These are phyloP conservation scores for Drosophila limbata DNA, from an alignment of 2,888 invertebrate species.

Conservation along the genomic window DNA sequence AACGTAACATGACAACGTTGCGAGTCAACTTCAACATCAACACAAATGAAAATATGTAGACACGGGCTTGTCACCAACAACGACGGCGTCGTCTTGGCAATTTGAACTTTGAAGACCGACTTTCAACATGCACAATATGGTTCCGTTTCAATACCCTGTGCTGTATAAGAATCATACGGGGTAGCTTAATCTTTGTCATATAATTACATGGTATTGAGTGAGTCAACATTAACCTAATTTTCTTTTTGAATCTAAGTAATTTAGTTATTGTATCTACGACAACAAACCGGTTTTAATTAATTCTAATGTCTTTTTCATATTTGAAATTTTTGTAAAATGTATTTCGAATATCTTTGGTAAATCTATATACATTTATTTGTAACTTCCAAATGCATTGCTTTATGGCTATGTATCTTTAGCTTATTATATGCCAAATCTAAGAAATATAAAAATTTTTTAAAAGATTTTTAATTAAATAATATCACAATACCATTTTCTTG, in stretches of 20 bases:
- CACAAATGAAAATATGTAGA: conserved; percentile 42
- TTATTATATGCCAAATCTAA: no score
- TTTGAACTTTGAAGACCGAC: conserved; percentile 31
- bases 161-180: not conserved
- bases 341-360: not conserved
- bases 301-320: not conserved
- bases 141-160: conserved; percentile 6
- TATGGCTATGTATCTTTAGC: not conserved
- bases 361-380: not conserved
- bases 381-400: not conserved
- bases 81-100: conserved; percentile 28
- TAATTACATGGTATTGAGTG: not conserved
- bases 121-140: conserved; percentile 35
- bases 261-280: not conserved
- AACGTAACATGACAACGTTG: conserved; percentile 29
- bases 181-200: not conserved
- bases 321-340: not conserved
- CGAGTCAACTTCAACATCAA: conserved; percentile 11
- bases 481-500: no score
- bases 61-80: conserved; percentile 52
- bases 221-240: not conserved
- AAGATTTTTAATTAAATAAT: no score
- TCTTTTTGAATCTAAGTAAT: not conserved
- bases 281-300: not conserved
- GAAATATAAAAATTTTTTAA: no score